Conservation (phyloP, 2,797 vertebrate species). For the Novumbra hubbsi region DNA sequence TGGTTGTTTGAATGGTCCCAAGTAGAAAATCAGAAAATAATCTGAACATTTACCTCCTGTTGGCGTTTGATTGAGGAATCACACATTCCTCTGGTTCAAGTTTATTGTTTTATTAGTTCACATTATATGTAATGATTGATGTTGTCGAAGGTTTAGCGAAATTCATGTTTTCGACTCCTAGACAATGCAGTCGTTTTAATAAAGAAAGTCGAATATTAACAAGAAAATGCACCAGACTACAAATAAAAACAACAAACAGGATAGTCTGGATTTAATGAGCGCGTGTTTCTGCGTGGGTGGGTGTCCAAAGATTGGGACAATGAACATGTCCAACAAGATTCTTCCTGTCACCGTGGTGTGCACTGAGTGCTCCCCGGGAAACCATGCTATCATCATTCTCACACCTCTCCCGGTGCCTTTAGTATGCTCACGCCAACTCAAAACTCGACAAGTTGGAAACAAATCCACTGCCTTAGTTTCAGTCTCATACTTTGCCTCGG, state of each 20-base stretch:
- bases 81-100: neutral
- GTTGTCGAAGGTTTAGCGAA: too few species aligned
- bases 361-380: neutral
- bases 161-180: too few species aligned
- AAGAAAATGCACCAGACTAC: too few species aligned
- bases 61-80: neutral
- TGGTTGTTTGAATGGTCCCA: neutral
- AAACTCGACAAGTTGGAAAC: neutral
- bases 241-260: too few species aligned
- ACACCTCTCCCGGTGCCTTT: neutral
- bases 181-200: too few species aligned
- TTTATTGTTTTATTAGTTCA: too few species aligned
- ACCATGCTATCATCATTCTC: neutral
- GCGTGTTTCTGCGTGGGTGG: slow-evolving; percentile 1
- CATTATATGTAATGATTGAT: too few species aligned
- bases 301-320: neutral
- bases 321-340: neutral
- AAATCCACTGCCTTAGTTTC: neutral
- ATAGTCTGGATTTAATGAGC: neutral
- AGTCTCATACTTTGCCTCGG: neutral
- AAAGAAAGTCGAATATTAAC: too few species aligned
- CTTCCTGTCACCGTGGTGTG: neutral
- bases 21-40: neutral
- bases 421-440: neutral
- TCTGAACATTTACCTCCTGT: neutral